A percentile compares a stretch with the other conserved stretches of the same genome.
phyloP scores from a whole-genome alignment of 2,888 invertebrate genomes.

The Polia nebulosa region DNA sequence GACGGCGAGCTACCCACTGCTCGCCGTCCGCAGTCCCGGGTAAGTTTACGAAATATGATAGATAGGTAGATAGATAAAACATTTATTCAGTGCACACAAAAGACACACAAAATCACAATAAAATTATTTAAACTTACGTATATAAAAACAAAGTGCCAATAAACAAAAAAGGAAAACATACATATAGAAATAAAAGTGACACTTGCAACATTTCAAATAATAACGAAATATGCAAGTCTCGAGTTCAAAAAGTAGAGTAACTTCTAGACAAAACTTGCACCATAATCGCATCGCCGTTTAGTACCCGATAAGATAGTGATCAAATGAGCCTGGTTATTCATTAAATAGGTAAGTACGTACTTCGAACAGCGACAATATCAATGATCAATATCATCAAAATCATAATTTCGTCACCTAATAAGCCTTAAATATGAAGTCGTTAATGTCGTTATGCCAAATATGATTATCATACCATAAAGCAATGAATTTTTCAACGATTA shows the following conservation, averaged over 20 bases:
- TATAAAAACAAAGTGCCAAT: too few species aligned
- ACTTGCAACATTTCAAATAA: too few species aligned
- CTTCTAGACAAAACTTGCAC: not conserved
- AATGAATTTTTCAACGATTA: constrained; percentile 29
- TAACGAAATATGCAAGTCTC: not conserved
- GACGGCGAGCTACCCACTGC: too few species aligned
- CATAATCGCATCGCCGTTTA: not conserved
- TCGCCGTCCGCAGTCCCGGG: too few species aligned
- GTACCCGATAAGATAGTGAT: not conserved
- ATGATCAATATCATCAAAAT: constrained; percentile 21
- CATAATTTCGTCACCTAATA: constrained; percentile 22
- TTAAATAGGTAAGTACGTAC: not conserved
- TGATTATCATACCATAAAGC: constrained; percentile 12
- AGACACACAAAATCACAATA: too few species aligned
- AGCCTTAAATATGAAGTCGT: constrained; percentile 7
- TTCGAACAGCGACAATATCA: constrained; percentile 12
- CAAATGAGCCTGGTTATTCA: too few species aligned
- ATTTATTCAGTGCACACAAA: too few species aligned
- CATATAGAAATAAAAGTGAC: too few species aligned
- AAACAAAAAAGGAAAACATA: too few species aligned
- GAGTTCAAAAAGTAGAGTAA: not conserved
- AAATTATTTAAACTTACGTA: too few species aligned
- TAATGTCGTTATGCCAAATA: constrained; percentile 25
- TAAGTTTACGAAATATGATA: too few species aligned
- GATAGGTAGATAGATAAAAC: too few species aligned